A percentile compares a stretch with the other conserved stretches of the same genome.
Conservation (phyloP, 2,797 vertebrate genomes). For the Schizopygopsis malacanthus region DNA sequence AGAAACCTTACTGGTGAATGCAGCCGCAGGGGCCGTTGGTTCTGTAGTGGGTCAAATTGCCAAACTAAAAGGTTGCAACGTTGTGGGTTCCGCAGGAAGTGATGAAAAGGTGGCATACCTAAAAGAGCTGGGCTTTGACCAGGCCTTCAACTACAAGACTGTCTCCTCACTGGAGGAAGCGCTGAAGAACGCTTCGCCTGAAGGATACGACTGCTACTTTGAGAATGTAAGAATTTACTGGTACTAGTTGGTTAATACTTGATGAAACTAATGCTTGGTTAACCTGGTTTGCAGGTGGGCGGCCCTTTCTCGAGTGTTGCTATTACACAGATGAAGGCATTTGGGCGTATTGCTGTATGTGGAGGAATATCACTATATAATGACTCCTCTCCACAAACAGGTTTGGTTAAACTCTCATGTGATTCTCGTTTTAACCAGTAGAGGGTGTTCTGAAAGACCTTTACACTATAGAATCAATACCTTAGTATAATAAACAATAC, state of each 20-base stretch:
- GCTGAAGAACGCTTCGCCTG: conserved; percentile 83
- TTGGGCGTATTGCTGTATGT: conserved; percentile 81
- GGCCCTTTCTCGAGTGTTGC: conserved; percentile 77
- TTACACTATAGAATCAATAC: background rate
- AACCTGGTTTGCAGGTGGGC: conserved; percentile 76
- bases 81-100: conserved; percentile 87
- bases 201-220: conserved; percentile 92
- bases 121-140: conserved; percentile 88
- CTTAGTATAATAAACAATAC: background rate
- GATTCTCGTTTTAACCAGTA: background rate
- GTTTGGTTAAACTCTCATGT: conserved; percentile 58
- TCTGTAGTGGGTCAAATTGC: conserved; percentile 88
- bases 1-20: conserved; percentile 88
- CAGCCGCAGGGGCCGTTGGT: conserved; percentile 91
- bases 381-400: conserved; percentile 70
- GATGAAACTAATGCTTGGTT: background rate
- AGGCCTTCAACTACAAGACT: conserved; percentile 92
- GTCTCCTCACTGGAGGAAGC: conserved; percentile 83
- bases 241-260: background rate
- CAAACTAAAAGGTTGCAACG: conserved; percentile 91
- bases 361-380: conserved; percentile 81
- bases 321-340: conserved; percentile 80
- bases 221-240: conserved; percentile 84
- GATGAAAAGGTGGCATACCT: conserved; percentile 86
- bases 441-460: background rate